Conservation (phyloP, 2,113 vertebrate genomes). For the Mionectes macconnelli region DNA sequence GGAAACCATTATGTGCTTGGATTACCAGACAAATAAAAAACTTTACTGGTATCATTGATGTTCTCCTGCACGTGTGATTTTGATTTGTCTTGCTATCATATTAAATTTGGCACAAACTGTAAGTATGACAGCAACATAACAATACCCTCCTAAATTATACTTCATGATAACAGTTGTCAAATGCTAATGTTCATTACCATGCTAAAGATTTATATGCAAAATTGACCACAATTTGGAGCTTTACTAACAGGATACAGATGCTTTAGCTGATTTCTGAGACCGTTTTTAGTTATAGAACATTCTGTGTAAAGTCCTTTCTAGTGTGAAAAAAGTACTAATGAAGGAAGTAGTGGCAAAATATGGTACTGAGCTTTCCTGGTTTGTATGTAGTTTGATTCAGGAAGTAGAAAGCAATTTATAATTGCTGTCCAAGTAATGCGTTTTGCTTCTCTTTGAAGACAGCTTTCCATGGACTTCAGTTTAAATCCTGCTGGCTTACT, state of each 20-base stretch:
- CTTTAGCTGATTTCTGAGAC: neutral
- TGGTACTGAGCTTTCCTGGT: neutral
- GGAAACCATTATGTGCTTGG: neutral
- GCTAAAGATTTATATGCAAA: neutral
- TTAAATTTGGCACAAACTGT: neutral
- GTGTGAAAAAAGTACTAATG: neutral
- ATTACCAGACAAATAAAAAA: neutral
- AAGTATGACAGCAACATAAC: neutral
- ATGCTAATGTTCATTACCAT: neutral
- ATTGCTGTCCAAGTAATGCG: neutral
- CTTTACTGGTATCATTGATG: neutral
- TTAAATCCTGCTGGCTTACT: neutral
- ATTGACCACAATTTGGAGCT: neutral
- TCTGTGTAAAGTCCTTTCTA: neutral
- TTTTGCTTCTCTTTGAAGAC: neutral
- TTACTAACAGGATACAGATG: neutral
- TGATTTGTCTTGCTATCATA: neutral
- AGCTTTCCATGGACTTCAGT: neutral
- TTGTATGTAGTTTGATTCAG: neutral
- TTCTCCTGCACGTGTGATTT: neutral
- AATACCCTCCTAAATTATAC: neutral
- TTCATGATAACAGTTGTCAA: neutral
- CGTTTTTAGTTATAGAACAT: neutral
- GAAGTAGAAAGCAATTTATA: neutral
- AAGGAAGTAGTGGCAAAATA: neutral